Conservation (phyloP, 2,113 vertebrate genomes). For the Myrmecobius fasciatus region DNA sequence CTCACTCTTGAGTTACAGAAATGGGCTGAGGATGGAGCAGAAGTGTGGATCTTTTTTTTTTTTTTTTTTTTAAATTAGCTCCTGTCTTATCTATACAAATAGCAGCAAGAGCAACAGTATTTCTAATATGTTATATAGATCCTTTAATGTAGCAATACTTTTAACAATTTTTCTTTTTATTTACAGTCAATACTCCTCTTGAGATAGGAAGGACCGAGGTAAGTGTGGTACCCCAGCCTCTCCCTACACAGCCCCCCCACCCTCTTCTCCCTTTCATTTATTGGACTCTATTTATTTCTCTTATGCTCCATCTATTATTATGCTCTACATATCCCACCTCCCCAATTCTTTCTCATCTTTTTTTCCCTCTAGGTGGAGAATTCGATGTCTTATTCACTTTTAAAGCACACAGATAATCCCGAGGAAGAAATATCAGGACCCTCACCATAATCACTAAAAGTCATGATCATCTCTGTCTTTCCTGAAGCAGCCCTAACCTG, state of each 20-base stretch:
- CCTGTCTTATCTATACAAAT: not conserved
- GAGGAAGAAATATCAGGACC: constrained; percentile 45
- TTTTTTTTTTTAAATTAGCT: not conserved
- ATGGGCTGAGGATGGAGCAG: not conserved
- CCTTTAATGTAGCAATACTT: not conserved
- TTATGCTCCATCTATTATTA: too few species aligned
- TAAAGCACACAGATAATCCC: constrained; percentile 38
- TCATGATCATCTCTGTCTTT: not conserved
- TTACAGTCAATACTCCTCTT: not conserved
- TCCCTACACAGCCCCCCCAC: not conserved
- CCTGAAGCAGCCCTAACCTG: not conserved
- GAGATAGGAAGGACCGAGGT: not conserved
- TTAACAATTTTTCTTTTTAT: not conserved
- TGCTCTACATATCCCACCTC: not conserved
- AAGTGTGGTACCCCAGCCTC: not conserved
- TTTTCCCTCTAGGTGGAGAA: constrained; percentile 60
- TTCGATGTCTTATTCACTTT: constrained; percentile 72
- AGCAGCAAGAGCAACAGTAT: not conserved
- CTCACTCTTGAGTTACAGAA: not conserved
- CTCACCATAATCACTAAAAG: constrained; percentile 36
- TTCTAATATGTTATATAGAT: not conserved
- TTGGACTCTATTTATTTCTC: not conserved
- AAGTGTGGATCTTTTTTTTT: not conserved
- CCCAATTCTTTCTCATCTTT: not conserved
- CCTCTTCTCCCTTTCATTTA: not conserved